These are phyloP conservation scores for Pheosia tremula DNA, from an alignment of 2,888 invertebrate species.

Conservation along the genomic window DNA sequence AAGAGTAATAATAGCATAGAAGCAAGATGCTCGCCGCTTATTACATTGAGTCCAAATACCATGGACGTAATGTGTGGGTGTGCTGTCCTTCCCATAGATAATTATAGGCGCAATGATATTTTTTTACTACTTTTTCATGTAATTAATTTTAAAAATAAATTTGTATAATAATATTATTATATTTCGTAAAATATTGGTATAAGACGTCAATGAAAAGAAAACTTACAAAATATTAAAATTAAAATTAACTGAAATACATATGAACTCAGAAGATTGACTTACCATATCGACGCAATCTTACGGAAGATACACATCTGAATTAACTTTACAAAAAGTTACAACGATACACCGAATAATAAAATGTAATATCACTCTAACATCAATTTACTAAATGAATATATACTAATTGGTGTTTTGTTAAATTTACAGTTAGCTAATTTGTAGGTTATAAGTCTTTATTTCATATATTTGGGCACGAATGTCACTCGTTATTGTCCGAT, in stretches of 20 bases:
- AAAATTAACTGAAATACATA: background rate
- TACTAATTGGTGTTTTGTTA: conserved; percentile 37
- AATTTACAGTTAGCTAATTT: conserved; percentile 29
- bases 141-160: no score
- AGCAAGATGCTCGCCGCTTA: no score
- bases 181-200: no score
- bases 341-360: conserved; percentile 4
- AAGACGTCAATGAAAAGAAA: no score
- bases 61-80: no score
- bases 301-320: conserved; percentile 23
- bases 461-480: conserved; percentile 26
- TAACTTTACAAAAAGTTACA: conserved; percentile 18
- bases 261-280: conserved; percentile 15
- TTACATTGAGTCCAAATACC: no score
- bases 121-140: no score
- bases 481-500: conserved; percentile 25
- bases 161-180: no score
- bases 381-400: conserved; percentile 26
- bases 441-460: conserved; percentile 27
- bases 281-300: conserved; percentile 36
- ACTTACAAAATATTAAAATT: background rate
- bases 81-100: no score
- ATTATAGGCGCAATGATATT: no score
- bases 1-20: background rate
- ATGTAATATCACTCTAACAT: conserved; percentile 29